Conservation (phyloP, 2,797 vertebrate genomes). For the Caiman crocodilus region DNA sequence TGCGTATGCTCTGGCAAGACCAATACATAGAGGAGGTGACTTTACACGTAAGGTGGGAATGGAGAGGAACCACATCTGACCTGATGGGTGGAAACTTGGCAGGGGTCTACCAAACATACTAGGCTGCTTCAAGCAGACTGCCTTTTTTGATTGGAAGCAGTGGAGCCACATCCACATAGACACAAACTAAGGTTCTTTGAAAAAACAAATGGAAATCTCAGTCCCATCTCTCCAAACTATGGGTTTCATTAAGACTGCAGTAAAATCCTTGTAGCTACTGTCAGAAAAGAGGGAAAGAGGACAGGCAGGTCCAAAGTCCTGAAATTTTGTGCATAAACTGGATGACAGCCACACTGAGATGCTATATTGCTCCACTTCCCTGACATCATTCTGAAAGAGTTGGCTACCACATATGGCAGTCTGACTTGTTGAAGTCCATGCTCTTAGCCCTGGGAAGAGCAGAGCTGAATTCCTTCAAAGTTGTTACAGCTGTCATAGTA, state of each 20-base stretch:
- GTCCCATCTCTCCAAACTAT: not conserved
- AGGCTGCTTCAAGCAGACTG: too few relatives aligned
- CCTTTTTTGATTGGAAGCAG: too few relatives aligned
- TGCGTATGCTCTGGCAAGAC: not conserved
- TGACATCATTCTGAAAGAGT: not conserved
- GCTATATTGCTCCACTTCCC: not conserved
- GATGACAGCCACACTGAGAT: not conserved
- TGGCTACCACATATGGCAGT: not conserved
- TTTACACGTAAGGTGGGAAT: not conserved
- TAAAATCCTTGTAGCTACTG: not conserved
- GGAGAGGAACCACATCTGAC: not conserved
- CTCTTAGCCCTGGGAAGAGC: not conserved
- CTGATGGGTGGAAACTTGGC: accelerated
- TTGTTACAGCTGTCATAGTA: not conserved
- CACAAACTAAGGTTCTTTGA: not conserved
- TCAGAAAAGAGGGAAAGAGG: not conserved
- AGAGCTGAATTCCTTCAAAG: not conserved
- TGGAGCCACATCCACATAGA: too few relatives aligned
- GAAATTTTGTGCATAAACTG: too few relatives aligned
- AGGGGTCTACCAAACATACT: not conserved
- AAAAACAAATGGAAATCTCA: accelerated
- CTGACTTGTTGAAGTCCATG: accelerated
- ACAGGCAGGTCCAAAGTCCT: not conserved
- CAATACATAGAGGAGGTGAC: not conserved
- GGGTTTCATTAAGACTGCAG: not conserved